These are phyloP conservation scores for Cliona cf. orientalis DNA, from an alignment of 37 sponge, comb jelly and placozoan species.

Conservation along the genomic window DNA sequence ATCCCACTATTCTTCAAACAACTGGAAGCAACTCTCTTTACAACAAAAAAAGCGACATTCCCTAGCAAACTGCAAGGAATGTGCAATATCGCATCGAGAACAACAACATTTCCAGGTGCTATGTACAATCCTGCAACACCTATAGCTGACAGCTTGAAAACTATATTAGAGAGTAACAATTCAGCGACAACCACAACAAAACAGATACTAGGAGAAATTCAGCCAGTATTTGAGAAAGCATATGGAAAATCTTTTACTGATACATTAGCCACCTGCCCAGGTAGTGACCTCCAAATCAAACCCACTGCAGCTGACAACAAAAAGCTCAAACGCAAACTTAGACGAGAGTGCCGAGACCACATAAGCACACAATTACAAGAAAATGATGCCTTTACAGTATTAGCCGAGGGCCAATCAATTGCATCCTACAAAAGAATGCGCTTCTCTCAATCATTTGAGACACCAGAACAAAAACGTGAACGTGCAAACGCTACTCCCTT, in stretches of 20 bases:
- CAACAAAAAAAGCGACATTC: not conserved
- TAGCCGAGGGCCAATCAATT: conserved; percentile 25
- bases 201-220: conserved; percentile 3
- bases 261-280: not conserved
- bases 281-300: not conserved
- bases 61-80: conserved; percentile 1
- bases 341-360: conserved; percentile 21
- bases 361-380: conserved; percentile 7
- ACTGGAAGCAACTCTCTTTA: conserved; percentile 7
- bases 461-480: conserved; percentile 1
- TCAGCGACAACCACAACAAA: not conserved
- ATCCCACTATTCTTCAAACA: not conserved
- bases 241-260: not conserved
- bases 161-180: not conserved
- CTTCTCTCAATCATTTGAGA: conserved; percentile 9
- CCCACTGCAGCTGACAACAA: conserved; percentile 19
- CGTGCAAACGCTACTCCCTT: not conserved
- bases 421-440: conserved; percentile 16
- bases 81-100: not conserved
- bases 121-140: not conserved
- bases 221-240: conserved; percentile 2
- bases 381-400: conserved; percentile 6
- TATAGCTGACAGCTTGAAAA: conserved; percentile 2
- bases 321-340: conserved; percentile 1
- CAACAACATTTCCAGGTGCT: conserved; percentile 11